Conservation (phyloP, 2,113 vertebrate species). For the Galbula dea region DNA sequence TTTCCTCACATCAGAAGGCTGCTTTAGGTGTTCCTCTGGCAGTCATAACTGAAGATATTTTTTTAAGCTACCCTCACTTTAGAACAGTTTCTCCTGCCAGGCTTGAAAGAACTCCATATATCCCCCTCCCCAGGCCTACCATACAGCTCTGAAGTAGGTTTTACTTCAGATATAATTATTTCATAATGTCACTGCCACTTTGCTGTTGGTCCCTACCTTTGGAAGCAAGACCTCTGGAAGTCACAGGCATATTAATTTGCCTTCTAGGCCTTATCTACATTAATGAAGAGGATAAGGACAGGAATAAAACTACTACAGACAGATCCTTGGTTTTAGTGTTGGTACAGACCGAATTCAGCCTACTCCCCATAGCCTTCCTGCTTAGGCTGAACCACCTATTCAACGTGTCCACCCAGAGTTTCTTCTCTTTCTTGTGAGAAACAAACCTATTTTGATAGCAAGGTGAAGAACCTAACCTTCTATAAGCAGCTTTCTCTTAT, state of each 20-base stretch:
- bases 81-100: neutral
- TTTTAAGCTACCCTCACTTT: neutral
- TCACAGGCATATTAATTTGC: neutral
- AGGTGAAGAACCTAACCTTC: neutral
- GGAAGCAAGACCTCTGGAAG: neutral
- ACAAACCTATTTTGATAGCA: rapidly evolving
- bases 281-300: neutral
- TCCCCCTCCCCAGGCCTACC: neutral
- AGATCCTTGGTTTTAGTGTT: neutral
- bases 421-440: neutral
- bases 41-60: neutral
- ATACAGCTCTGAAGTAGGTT: neutral
- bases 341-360: neutral
- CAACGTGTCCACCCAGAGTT: rapidly evolving
- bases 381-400: neutral
- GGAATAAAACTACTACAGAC: neutral
- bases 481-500: neutral
- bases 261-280: neutral
- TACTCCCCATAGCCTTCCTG: neutral
- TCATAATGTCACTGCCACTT: neutral
- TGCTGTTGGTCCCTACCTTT: neutral
- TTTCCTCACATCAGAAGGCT: neutral
- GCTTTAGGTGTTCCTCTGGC: neutral
- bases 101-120: neutral
- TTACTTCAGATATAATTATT: neutral